These are phyloP conservation scores for Scarus forsteni DNA, from an alignment of 2,797 vertebrate species.

Conservation along the genomic window DNA sequence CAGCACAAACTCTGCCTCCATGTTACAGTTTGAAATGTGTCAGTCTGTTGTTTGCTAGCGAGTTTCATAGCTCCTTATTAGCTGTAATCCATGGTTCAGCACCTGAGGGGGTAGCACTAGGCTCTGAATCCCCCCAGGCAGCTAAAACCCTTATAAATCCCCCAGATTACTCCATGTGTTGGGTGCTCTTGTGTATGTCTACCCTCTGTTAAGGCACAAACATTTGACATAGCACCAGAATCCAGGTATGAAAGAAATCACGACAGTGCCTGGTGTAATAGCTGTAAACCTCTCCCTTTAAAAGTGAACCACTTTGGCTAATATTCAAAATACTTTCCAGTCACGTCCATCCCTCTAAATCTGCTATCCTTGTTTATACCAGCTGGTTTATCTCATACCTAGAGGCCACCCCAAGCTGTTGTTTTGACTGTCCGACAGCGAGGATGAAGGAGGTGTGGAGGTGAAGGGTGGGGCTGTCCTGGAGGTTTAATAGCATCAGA, in stretches of 20 bases:
- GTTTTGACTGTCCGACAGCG: slow-evolving; percentile 68
- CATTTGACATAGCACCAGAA: slow-evolving; percentile 42
- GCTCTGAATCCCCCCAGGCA: slow-evolving; percentile 56
- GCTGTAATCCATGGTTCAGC: slow-evolving; percentile 69
- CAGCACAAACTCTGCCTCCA: not conserved
- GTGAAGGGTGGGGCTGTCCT: slow-evolving; percentile 56
- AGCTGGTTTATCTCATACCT: slow-evolving; percentile 37
- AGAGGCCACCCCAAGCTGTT: slow-evolving; percentile 64
- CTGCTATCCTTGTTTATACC: slow-evolving; percentile 8
- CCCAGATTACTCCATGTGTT: slow-evolving; percentile 65
- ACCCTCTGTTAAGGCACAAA: slow-evolving; percentile 35
- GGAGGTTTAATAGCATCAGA: slow-evolving; percentile 76
- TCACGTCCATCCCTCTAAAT: slow-evolving; percentile 12
- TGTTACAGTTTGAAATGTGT: slow-evolving; percentile 29
- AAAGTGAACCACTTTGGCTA: not conserved
- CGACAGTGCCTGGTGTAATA: slow-evolving; percentile 24
- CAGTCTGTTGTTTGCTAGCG: slow-evolving; percentile 60
- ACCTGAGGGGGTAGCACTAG: slow-evolving; percentile 68
- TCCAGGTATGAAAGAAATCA: slow-evolving; percentile 43
- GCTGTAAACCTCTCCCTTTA: slow-evolving; percentile 17
- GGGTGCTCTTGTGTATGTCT: slow-evolving; percentile 39
- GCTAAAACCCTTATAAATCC: slow-evolving; percentile 70
- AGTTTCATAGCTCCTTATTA: slow-evolving; percentile 66
- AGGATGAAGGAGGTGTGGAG: slow-evolving; percentile 38
- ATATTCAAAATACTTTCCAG: not conserved